A percentile compares a stretch with the other conserved stretches of the same genome.
These are phyloP conservation scores for Chamaea fasciata DNA, from an alignment of 2,113 vertebrate genomes.

Conservation along the genomic window DNA sequence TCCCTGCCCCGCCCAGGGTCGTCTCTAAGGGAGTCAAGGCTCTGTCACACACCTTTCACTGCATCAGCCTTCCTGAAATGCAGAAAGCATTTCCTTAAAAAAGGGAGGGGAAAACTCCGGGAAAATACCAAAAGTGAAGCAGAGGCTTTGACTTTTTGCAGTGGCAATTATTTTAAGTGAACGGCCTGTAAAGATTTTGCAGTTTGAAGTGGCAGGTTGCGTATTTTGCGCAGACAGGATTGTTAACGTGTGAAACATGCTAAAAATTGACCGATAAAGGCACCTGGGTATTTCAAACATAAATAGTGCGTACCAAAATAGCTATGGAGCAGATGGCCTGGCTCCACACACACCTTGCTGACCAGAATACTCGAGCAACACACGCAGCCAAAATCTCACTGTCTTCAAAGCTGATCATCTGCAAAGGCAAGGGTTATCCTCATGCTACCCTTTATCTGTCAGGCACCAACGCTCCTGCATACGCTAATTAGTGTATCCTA, in stretches of 20 bases:
- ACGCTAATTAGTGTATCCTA: not conserved
- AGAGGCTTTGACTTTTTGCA: not conserved
- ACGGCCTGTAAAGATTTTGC: not conserved
- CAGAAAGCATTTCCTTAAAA: not conserved
- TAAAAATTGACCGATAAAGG: not conserved
- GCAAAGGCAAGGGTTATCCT: not conserved
- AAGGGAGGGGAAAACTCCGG: not conserved
- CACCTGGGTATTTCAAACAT: constrained; percentile 21
- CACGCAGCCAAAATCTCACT: not conserved
- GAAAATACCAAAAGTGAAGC: not conserved
- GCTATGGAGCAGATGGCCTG: constrained; percentile 44
- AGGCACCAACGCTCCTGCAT: not conserved
- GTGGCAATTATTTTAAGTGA: not conserved
- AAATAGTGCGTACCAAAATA: constrained; percentile 16
- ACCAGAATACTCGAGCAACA: not conserved
- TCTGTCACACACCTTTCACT: not conserved
- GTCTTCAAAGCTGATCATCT: not conserved
- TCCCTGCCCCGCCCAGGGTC: not conserved
- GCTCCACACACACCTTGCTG: constrained; percentile 39
- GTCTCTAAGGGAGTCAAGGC: not conserved
- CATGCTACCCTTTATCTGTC: not conserved
- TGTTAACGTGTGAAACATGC: not conserved
- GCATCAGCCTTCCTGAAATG: not conserved
- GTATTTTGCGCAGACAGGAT: not conserved
- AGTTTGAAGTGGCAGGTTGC: not conserved